These are phyloP conservation scores for Anguilla pacifica DNA, from an alignment of 2,797 vertebrate genomes.

Conservation along the genomic window DNA sequence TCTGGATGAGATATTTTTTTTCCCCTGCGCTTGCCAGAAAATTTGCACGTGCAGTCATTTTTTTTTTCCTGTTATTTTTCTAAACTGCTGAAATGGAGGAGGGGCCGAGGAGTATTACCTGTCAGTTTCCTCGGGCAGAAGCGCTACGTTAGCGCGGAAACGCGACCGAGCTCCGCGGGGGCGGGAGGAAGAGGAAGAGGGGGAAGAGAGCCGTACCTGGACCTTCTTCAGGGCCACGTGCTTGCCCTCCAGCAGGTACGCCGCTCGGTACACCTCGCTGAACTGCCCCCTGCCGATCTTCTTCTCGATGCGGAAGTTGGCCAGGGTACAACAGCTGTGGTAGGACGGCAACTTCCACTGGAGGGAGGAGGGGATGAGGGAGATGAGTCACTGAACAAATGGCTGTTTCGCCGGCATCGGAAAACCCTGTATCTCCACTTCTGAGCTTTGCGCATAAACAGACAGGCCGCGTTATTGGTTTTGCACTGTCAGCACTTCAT, in stretches of 20 bases:
- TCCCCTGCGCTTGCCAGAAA: neutral
- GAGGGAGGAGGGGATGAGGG: neutral
- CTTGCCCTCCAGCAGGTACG: slow-evolving; percentile 84
- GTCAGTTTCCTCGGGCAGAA: neutral
- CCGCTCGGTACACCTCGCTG: slow-evolving; percentile 91
- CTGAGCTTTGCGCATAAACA: neutral
- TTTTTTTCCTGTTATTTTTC: neutral
- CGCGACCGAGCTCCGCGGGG: neutral
- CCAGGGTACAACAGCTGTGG: slow-evolving; percentile 81
- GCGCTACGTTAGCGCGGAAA: neutral
- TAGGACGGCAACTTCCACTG: slow-evolving; percentile 71
- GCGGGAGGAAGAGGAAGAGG: neutral
- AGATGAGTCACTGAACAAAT: neutral
- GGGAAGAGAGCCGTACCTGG: slow-evolving; percentile 73
- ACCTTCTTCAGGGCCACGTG: slow-evolving; percentile 91
- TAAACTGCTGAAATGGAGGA: neutral
- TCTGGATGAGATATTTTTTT: no score
- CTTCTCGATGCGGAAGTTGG: slow-evolving; percentile 89
- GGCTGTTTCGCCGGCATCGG: neutral
- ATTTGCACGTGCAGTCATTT: neutral
- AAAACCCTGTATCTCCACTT: neutral
- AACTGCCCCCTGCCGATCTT: slow-evolving; percentile 93
- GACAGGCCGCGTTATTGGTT: neutral
- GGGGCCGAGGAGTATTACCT: neutral
- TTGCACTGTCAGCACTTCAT: neutral